Base-by-base conservation (phyloP, 2,888 invertebrate species). In the Patella pellucida region DNA sequence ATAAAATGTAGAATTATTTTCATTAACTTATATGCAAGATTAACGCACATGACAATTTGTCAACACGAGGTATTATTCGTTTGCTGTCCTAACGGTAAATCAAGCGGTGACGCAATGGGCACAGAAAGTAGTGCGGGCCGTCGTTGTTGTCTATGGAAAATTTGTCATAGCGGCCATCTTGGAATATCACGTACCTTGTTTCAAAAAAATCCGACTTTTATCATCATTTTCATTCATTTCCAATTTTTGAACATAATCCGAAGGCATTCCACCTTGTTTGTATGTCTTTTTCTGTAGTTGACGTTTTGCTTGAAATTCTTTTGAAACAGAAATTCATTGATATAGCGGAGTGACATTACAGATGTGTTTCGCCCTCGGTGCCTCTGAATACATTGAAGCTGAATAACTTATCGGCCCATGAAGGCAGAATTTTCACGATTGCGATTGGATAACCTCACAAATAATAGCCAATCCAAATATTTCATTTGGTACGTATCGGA, bases 101-200 rank as follows among this genome's bases (percentile, higher is more conserved):
- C 41, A 41, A 41, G 41, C 7, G 41, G 41, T 41, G 41, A 41
- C 41, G 41, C 41, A 41, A 41, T 41, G 41, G 41, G 41, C 62
- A 19, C 19, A 62, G 62, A 62, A 62, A 62, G 62, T 62, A 62
- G 62, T 62, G 62, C 62, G 62, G 41, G 62, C 62, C 19, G 23
- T 23, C 19, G 23, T 62, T 19, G 19, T 23, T 62, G 62, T 23
- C 62, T 19, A 23, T 19, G 23, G 62, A 62, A 62, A 67, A 41
- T 51, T 62, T 62, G 56, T 67, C 67, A 67, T 67, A 67, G n/a
- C 67, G 67, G 72, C 72, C 72, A 72, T 72, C 50, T 72, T 72
- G 72, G 67, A 72, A 62, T 62, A 62, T 72, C 56, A 72, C 72
- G 72, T 72, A 72, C 72, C 72, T 72, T 72, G 72, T 72, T 67